phyloP scores from a whole-genome alignment of 1,140 invertebrate genomes.

The Manduca sexta region DNA sequence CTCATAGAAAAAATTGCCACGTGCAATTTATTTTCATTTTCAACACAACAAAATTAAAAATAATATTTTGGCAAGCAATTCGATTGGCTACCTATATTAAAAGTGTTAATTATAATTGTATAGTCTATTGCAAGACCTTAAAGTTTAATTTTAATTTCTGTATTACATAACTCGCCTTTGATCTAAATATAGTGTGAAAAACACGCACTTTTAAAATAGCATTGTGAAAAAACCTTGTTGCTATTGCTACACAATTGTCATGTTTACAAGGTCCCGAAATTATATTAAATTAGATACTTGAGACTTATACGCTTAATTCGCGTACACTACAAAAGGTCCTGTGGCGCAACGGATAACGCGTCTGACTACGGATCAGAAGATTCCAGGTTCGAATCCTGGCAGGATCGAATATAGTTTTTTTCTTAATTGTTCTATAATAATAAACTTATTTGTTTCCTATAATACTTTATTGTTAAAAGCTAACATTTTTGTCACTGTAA shows the following conservation, averaged over 20 bases:
- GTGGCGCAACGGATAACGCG: slow-evolving; percentile 93
- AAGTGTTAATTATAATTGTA: too few species aligned
- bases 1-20: too few species aligned
- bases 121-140: too few species aligned
- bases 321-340: slow-evolving; percentile 71
- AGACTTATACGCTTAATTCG: not conserved
- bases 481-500: not conserved
- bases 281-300: not conserved
- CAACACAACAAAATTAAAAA: too few species aligned
- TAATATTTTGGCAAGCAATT: too few species aligned
- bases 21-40: too few species aligned
- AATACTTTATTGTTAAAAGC: not conserved
- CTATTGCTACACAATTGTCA: too few species aligned
- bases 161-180: slow-evolving; percentile 17
- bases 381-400: slow-evolving; percentile 93
- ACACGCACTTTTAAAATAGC: slow-evolving; percentile 2
- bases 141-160: too few species aligned
- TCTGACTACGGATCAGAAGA: slow-evolving; percentile 93
- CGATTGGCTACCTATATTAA: too few species aligned
- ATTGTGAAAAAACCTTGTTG: not conserved
- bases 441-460: not conserved
- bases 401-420: slow-evolving; percentile 72
- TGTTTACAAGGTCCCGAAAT: too few species aligned
- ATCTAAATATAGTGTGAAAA: slow-evolving; percentile 7
- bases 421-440: slow-evolving; percentile 11